Evolutionary conservation across 2,888 invertebrate species (phyloP), one percentile per base, ranked within the genome.

Genomic region (Chrysolina haemoptera): DNA sequence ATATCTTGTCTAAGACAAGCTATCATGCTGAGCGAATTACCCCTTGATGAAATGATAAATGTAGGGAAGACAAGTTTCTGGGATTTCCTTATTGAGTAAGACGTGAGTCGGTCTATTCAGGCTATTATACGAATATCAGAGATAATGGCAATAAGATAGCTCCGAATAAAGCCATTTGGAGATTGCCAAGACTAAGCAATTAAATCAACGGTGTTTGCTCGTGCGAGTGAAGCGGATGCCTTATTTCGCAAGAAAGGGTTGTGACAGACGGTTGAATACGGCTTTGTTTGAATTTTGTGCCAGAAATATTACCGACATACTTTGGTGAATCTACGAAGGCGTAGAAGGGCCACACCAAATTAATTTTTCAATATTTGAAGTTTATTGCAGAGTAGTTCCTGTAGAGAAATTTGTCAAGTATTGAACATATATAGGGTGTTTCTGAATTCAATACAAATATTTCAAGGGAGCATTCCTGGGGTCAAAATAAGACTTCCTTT

Each of bases 121-220:
- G 68, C 72, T 69, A 77, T 78, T 77, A 77, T 73, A 69, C 76
- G 73, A 74, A 76, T 76, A 77, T 77, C 73, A 74, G 77, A 70
- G 78, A 78, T 78, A 77, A 78, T 78, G 78, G 73, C 78, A 78
- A 77, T 78, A 78, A 78, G 78, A 78, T 78, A 78, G 74, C 77
- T 74, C 63, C 74, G 77, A 80, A 82, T 82, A 81, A 82, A 82
- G 78, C 81, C 82, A 83, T 82, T 83, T 82, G 82, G 75, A 80
- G 81, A 82, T 83, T 82, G 80, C 78, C 76, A 79, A 79, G 79
- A 79, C 78, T 67, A 74, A 76, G 80, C 84, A 85, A 86, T 86
- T 85, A 85, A 86, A 85, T 86, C 84, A 85, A 83, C 79, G 80
- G 79, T 82, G 80, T 82, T 84, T 84, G 83, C 79, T 66, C 72